Percentiles rank a stretch among this genome's conserved stretches.
Evolutionary conservation across 2,113 vertebrate species (phyloP).

Genomic region (Trematomus loennbergii): DNA sequence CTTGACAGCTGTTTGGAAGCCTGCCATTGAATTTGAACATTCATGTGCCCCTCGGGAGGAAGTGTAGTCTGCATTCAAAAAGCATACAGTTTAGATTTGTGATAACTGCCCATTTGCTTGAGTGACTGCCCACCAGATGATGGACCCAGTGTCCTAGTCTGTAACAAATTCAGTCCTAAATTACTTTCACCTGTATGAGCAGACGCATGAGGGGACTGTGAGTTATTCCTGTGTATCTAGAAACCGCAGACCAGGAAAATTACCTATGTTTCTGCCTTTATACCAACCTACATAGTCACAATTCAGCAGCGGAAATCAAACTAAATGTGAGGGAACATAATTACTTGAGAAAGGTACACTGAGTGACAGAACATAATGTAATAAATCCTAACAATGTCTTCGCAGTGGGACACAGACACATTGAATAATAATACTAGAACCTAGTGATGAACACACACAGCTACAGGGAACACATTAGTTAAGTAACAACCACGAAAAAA

Average conservation of each 20-base stretch:
- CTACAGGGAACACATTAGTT: slow-evolving; percentile 13
- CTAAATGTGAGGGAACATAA: slow-evolving; percentile 28
- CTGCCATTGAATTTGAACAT: not conserved
- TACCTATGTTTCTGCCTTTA: slow-evolving; percentile 43
- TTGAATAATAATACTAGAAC: not conserved
- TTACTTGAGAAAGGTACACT: slow-evolving; percentile 9
- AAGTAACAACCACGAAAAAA: not conserved
- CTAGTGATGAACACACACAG: not conserved
- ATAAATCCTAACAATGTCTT: slow-evolving; percentile 4
- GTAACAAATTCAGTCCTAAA: too few species aligned
- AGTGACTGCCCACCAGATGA: slow-evolving; percentile 3
- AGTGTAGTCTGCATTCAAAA: too few species aligned
- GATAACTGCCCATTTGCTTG: not conserved
- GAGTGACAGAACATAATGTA: slow-evolving; percentile 15
- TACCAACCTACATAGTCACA: slow-evolving; percentile 13
- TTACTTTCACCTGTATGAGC: not conserved
- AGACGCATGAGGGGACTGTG: slow-evolving; percentile 43
- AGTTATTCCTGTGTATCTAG: slow-evolving; percentile 32
- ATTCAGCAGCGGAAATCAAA: slow-evolving; percentile 27
- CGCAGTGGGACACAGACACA: not conserved
- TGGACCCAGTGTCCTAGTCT: not conserved
- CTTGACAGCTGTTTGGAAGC: not conserved
- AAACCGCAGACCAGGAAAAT: slow-evolving; percentile 51
- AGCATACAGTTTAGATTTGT: not conserved
- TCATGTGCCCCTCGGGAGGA: not conserved